Base-by-base conservation (phyloP, 2,888 invertebrate species). In the Argyresthia albistria region DNA sequence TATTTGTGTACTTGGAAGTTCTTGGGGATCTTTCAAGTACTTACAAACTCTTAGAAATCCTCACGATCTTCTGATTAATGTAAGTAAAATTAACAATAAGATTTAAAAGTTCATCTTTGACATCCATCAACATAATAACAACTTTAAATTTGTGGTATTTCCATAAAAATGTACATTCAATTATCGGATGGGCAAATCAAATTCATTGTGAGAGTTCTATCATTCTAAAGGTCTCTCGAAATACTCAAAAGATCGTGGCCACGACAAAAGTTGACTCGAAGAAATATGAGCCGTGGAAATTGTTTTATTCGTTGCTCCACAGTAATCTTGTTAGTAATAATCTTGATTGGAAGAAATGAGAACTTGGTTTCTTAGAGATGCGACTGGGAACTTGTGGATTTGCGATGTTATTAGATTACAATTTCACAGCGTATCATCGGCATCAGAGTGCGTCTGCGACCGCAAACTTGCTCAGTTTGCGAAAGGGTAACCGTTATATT, bases 401-500 rank as follows among this genome's bases (percentile, higher is more conserved):
- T 14, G 36, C 12, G 51, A 43, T 51, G 35, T 43, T 57, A 57
- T 57, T 62, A 59, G 61, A 64, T 65, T 64, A 60, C 57, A 59
- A 63, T 58, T 61, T 62, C 56, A 58, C 57, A 42, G 50, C 8
- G 25, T 25, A 50, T 50, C 39, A 42, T 50, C 42, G 50, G 12
- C 35, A 50, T 50, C 25, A 43, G 42, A 42, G 25, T 10, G 50
- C 25, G n/a, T 14, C 15, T 42, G 37, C 15, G 50, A 50, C 54
- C 52, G 52, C 54, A 52, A 55, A 55, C 52, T 52, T n/a, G 51
- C 35, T 50, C 65, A 66, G 35, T 46, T 80, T 76, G 70, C 73
- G 76, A 78, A 82, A 78, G 76, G 70, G 77, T 78, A 77, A 80
- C 51, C 16, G 54, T 54, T 50, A 80, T 70, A 69, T 82, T 80